These are phyloP conservation scores for Hydrochoerus hydrochaeris DNA, from an alignment of 2,113 vertebrate species.

Conservation along the genomic window DNA sequence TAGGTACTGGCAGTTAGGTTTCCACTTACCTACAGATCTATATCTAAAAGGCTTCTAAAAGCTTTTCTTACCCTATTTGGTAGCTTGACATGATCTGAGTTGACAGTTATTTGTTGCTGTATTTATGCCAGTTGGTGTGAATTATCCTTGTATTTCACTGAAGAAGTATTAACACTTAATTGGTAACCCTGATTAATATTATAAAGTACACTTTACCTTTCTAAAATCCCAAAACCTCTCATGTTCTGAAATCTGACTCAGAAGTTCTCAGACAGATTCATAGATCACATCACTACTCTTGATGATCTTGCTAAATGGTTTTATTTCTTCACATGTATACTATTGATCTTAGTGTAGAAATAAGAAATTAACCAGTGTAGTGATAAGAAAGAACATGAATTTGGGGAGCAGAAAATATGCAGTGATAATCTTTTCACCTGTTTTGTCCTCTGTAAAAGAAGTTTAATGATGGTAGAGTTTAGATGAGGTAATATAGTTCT, in stretches of 20 bases:
- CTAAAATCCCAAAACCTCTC: conserved; percentile 23
- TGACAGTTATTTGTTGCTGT: conserved; percentile 28
- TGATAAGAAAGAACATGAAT: conserved; percentile 14
- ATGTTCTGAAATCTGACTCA: conserved; percentile 48
- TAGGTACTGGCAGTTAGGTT: neutral
- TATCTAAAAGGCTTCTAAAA: neutral
- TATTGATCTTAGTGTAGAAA: neutral
- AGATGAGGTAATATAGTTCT: conserved; percentile 19
- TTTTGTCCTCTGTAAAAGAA: conserved; percentile 17
- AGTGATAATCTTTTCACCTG: neutral
- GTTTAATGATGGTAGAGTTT: neutral
- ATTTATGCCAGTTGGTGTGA: conserved; percentile 21
- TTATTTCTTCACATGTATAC: conserved; percentile 3
- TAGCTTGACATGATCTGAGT: neutral
- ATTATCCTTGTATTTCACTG: neutral
- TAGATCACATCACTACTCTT: neutral
- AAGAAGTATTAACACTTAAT: conserved; percentile 45
- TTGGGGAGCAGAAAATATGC: neutral
- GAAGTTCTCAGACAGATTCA: neutral
- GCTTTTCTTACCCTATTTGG: conserved; percentile 36
- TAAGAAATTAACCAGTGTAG: neutral
- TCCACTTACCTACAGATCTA: neutral
- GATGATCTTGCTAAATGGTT: conserved; percentile 8
- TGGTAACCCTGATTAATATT: neutral
- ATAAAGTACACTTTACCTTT: neutral